phyloP scores from a whole-genome alignment of 1,140 invertebrate genomes.

The Zophobas morio region DNA sequence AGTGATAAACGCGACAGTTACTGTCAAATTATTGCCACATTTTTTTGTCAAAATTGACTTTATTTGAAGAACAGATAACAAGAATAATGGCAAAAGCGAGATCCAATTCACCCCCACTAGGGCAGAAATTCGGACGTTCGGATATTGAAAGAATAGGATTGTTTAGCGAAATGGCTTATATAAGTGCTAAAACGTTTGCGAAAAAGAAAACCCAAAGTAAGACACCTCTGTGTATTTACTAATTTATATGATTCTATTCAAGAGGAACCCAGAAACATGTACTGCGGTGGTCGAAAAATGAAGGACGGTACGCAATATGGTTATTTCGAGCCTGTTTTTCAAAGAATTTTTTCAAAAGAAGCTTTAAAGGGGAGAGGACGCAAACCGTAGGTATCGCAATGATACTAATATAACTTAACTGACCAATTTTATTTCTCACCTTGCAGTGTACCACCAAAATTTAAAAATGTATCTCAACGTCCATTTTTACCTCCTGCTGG shows the following conservation, averaged over 20 bases:
- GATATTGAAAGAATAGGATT: slow-evolving; percentile 65
- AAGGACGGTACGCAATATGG: slow-evolving; percentile 62
- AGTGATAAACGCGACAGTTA: too few relatives aligned
- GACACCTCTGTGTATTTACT: not conserved
- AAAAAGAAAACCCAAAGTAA: slow-evolving; percentile 52
- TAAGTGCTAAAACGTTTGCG: slow-evolving; percentile 59
- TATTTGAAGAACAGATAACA: not conserved
- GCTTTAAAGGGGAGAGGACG: slow-evolving; percentile 51
- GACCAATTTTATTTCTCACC: not conserved
- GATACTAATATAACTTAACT: too few relatives aligned
- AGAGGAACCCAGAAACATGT: slow-evolving; percentile 47
- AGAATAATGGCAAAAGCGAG: slow-evolving; percentile 20
- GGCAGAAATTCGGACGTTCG: slow-evolving; percentile 61
- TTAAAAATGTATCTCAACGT: slow-evolving; percentile 55
- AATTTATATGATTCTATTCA: not conserved
- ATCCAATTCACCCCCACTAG: slow-evolving; percentile 45
- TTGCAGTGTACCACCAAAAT: slow-evolving; percentile 40
- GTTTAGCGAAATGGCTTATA: slow-evolving; percentile 64
- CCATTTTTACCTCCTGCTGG: slow-evolving; percentile 56
- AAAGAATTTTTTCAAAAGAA: slow-evolving; percentile 62
- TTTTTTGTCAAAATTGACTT: slow-evolving; percentile 7
- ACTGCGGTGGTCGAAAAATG: slow-evolving; percentile 56
- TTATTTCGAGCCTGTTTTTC: slow-evolving; percentile 64
- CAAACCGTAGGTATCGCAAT: slow-evolving; percentile 38
- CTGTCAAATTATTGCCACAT: too few relatives aligned